Evolutionary conservation across 53 echinoderm and acorn worm species (phyloP).

Genomic region (Arbacia lixula): DNA sequence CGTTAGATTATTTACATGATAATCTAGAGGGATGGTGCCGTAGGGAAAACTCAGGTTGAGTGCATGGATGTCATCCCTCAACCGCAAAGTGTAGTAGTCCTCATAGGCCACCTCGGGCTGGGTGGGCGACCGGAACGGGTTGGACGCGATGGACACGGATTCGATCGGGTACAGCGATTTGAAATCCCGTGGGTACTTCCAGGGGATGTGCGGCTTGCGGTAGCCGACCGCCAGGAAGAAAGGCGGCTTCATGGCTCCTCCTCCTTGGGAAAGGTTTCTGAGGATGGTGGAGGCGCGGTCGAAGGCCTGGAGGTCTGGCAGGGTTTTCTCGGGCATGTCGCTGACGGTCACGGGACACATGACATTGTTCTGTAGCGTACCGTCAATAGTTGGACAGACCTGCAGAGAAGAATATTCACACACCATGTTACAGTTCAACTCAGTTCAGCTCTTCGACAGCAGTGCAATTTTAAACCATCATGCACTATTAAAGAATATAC

Average conservation of each 20-base stretch:
- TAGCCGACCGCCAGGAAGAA: constrained; percentile 89
- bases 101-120: constrained; percentile 78
- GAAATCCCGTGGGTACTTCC: constrained; percentile 82
- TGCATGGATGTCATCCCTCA: constrained; percentile 72
- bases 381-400: constrained; percentile 76
- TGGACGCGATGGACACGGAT: constrained; percentile 65
- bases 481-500: no score
- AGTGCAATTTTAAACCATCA: no score
- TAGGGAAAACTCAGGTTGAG: constrained; percentile 78
- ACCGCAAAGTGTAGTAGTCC: constrained; percentile 52
- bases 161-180: constrained; percentile 73
- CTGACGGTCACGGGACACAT: constrained; percentile 81
- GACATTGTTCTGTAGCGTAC: constrained; percentile 65
- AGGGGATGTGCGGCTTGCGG: constrained; percentile 90
- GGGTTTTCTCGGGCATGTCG: constrained; percentile 64
- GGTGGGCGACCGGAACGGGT: constrained; percentile 62
- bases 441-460: neutral
- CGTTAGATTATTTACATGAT: constrained; percentile 85
- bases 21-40: constrained; percentile 75
- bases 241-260: constrained; percentile 48
- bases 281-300: constrained; percentile 3
- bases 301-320: constrained; percentile 77
- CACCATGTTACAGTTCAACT: neutral
- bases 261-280: neutral
- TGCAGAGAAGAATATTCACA: neutral